phyloP scores from a whole-genome alignment of 1,140 invertebrate genomes.

The Drosophila burlai region DNA sequence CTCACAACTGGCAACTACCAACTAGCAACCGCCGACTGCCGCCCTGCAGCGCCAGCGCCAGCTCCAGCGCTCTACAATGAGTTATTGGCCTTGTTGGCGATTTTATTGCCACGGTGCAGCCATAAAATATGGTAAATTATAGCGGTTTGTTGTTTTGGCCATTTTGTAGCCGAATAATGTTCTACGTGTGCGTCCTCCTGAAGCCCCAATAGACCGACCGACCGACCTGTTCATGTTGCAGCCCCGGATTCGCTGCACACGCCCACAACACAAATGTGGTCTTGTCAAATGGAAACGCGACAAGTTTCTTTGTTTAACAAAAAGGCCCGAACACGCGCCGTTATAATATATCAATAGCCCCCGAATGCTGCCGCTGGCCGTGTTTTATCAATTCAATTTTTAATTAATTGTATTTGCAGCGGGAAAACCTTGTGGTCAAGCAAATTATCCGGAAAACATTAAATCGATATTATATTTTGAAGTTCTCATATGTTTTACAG shows the following conservation, averaged over 20 bases:
- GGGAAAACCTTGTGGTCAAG: conserved; percentile 11
- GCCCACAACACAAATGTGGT: conserved; percentile 59
- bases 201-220: conserved; percentile 49
- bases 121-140: conserved; percentile 85
- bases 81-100: conserved; percentile 85
- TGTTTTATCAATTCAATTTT: conserved; percentile 40
- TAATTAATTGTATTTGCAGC: conserved; percentile 38
- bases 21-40: conserved; percentile 35
- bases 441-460: conserved; percentile 23
- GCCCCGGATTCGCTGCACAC: conserved; percentile 54
- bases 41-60: conserved; percentile 58
- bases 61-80: conserved; percentile 79
- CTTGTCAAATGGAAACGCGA: conserved; percentile 61
- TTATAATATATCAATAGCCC: conserved; percentile 47
- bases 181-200: conserved; percentile 74
- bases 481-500: background rate
- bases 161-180: conserved; percentile 85
- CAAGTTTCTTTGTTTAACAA: conserved; percentile 55
- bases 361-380: conserved; percentile 16
- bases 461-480: background rate
- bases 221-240: conserved; percentile 62
- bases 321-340: conserved; percentile 42
- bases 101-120: conserved; percentile 85
- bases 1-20: conserved; percentile 21
- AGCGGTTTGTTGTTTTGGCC: conserved; percentile 85